Base-by-base conservation (phyloP, 2,888 invertebrate genomes). In the Sarcophaga variegata region DNA sequence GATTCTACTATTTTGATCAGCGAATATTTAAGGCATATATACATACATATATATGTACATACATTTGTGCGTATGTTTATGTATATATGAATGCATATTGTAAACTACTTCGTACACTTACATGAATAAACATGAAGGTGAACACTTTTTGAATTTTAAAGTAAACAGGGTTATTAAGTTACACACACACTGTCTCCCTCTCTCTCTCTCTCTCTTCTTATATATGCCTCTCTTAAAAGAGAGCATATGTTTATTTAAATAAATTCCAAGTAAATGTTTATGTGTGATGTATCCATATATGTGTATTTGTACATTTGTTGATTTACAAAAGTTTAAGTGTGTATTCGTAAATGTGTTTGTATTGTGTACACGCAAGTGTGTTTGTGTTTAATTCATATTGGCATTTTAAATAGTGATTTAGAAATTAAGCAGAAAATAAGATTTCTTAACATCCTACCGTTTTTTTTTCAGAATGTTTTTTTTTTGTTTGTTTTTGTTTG, bases 141-240 rank as follows among this genome's bases (percentile, higher is more conserved):
- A 81, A 70, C 59, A 76, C 71, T 83, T 62, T 79, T 76, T 62
- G 14, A 63, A 78, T 70, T 78, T 85, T 71, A 54, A 72, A 81
- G 63, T 75, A 64, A 70, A 79, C n/a, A 79, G 79, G 70, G 66
- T 82, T 86, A 86, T 86, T 69, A 76, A 77, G 79, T 71, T 80
- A 72, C 20, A 60, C 12, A 67, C 47, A 60, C 59, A 25, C 49
- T 49, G 22, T 37, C n/a, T 27, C 3, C 5, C 37, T 37, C 37
- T 37, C 37, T 37, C 37, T 37, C 10, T 37, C 8, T 37, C 37
- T 37, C 1, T 37, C 37, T 5, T 37, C 1, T 37, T 6, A 6
- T 6, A 37, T 37, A 37, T 6, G 6, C 6, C 5, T 6, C 37
- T 37, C 37, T 37, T 37, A 37, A 37, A 37, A 6, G 37, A 37